Evolutionary conservation across 2,797 vertebrate species (phyloP), one percentile per base, ranked within the genome.

Genomic region (Crenuchus spilurus): DNA sequence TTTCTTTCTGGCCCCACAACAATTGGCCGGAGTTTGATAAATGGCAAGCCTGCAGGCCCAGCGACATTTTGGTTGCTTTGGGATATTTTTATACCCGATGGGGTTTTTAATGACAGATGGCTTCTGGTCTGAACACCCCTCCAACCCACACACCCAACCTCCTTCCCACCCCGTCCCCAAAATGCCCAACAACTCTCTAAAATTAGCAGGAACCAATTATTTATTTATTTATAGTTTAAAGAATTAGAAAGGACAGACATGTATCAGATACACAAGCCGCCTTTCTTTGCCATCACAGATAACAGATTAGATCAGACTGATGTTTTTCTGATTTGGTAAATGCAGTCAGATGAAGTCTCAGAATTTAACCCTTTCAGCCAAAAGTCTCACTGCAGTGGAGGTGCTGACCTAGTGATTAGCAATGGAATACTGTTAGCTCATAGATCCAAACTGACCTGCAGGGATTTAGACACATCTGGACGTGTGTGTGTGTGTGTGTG

Each of bases 71-170:
- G 66, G 77, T 74, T 72, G 49, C 78, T 63, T 26, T 20, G 51
- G 48, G 70, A 55, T 77, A 60, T 75, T 83, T 70, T 71, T 70
- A 69, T 72, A 74, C 73, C 62, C 79, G 16, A 65, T 49, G 60
- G 82, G 48, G 31, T 76, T 78, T 77, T 74, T 70, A 68, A 83
- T 74, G 82, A 83, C 73, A 72, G 63, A 78, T 79, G 39, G 72
- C 57, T 61, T 51, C 41, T 65, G 60, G 65, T 49, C 62, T 69
- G 49, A 64, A 74, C 62, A 35, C 22, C 26, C 37, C 55, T 26
- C n/a, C 26, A 24, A 7, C 46, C 31, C 4, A 6, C 61, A 24
- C 46, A n/a, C n/a, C n/a, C n/a, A n/a, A 48, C 31, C 46, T 69
- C 16, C 33, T 61, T 71, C 58, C 62, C 61, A 54, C 16, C 31